A percentile compares a stretch with the other conserved stretches of the same genome.
phyloP scores from a whole-genome alignment of 1,140 invertebrate genomes.

The Mylabris phalerata region DNA sequence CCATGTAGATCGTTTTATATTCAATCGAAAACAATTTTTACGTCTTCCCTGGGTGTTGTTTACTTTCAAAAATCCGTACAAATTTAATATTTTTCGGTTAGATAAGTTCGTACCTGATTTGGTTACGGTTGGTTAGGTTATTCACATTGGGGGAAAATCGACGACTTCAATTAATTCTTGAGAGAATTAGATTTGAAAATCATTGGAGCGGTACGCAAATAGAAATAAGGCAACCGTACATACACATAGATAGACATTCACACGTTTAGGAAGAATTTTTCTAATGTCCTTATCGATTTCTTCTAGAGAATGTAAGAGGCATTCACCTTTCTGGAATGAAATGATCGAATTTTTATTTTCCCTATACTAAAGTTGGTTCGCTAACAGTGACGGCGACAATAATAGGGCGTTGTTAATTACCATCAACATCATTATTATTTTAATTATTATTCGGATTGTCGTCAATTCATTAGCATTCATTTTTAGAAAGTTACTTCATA shows the following conservation, averaged over 20 bases:
- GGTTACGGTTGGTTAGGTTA: background rate
- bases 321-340: conserved; percentile 19
- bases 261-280: background rate
- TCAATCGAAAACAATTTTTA: too few relatives aligned
- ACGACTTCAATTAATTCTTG: too few relatives aligned
- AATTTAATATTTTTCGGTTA: conserved; percentile 1
- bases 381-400: background rate
- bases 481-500: conserved; percentile 25
- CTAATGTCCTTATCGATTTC: conserved; percentile 5
- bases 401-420: background rate
- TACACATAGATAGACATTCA: background rate
- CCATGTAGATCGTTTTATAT: background rate
- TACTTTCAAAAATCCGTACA: too few relatives aligned
- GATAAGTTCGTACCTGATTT: background rate
- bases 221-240: background rate
- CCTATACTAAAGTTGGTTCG: background rate
- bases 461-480: conserved; percentile 7
- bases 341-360: conserved; percentile 7
- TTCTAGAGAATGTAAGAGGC: conserved; percentile 4
- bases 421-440: background rate
- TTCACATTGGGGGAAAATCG: too few relatives aligned
- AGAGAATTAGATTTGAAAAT: conserved; percentile 6
- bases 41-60: too few relatives aligned
- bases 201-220: conserved; percentile 10
- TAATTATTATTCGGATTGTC: background rate